Conservation (phyloP, 2,888 invertebrate species). For the Synanthedon andrenaeformis region DNA sequence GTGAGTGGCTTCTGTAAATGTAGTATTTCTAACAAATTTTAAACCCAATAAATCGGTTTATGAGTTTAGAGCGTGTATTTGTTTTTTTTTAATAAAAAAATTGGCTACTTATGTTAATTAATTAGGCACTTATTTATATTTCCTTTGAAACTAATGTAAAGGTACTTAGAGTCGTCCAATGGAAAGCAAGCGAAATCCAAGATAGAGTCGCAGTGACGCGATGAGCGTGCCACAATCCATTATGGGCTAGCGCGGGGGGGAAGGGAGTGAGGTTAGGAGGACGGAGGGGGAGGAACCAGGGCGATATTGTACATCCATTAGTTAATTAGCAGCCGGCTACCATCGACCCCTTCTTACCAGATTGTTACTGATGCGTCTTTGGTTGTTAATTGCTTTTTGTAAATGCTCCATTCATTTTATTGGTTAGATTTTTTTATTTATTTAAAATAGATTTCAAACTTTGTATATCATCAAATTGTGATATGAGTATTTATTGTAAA, state of each 20-base stretch:
- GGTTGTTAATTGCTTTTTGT: conserved; percentile 47
- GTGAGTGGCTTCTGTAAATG: too few species aligned
- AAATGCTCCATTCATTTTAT: conserved; percentile 10
- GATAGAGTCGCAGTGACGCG: conserved; percentile 27
- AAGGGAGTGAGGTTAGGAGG: conserved; percentile 14
- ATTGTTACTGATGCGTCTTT: conserved; percentile 51
- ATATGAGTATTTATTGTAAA: too few species aligned
- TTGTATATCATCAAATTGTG: too few species aligned
- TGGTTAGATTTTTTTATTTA: too few species aligned
- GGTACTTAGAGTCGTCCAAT: conserved; percentile 1
- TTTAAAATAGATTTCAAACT: too few species aligned
- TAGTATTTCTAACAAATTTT: too few species aligned
- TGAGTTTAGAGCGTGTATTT: too few species aligned
- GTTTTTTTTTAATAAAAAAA: too few species aligned
- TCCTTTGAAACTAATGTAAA: not conserved
- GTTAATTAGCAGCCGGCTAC: conserved; percentile 49
- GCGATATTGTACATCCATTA: conserved; percentile 38
- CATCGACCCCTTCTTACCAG: conserved; percentile 57
- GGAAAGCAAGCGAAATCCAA: conserved; percentile 34
- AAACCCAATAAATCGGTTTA: too few species aligned
- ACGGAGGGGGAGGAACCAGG: conserved; percentile 17
- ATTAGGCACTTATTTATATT: not conserved
- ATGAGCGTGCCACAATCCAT: conserved; percentile 62
- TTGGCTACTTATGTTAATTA: too few species aligned
- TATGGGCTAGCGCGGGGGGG: conserved; percentile 25